Conservation (phyloP, 2,888 invertebrate species). For the Diarsia mendica region DNA sequence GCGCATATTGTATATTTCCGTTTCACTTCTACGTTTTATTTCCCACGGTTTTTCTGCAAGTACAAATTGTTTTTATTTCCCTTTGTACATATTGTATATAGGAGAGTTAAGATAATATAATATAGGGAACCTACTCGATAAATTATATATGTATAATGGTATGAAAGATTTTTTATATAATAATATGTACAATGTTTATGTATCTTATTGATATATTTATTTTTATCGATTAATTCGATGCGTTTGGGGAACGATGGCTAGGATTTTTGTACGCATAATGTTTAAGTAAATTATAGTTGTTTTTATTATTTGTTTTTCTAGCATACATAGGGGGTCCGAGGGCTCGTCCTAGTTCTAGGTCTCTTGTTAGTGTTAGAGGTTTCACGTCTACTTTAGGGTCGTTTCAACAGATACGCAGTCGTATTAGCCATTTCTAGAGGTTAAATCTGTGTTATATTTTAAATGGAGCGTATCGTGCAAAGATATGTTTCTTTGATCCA, state of each 20-base stretch:
- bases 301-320: slow-evolving; percentile 86
- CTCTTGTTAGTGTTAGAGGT: slow-evolving; percentile 80
- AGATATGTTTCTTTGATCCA: slow-evolving; percentile 61
- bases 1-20: slow-evolving; percentile 83
- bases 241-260: slow-evolving; percentile 82
- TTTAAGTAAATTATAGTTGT: slow-evolving; percentile 90
- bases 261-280: slow-evolving; percentile 89
- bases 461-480: slow-evolving; percentile 71
- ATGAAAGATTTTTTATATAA: slow-evolving; percentile 83
- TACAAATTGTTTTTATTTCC: slow-evolving; percentile 91
- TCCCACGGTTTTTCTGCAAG: slow-evolving; percentile 89
- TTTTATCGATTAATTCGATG: slow-evolving; percentile 82
- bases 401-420: slow-evolving; percentile 70
- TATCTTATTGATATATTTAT: slow-evolving; percentile 87
- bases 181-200: slow-evolving; percentile 88
- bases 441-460: slow-evolving; percentile 80
- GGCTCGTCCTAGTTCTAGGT: slow-evolving; percentile 77
- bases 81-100: slow-evolving; percentile 90
- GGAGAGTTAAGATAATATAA: slow-evolving; percentile 80
- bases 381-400: slow-evolving; percentile 79
- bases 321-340: slow-evolving; percentile 76
- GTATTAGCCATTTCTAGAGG: slow-evolving; percentile 82
- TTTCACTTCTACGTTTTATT: slow-evolving; percentile 80
- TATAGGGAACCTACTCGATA: slow-evolving; percentile 80
- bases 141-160: slow-evolving; percentile 83